Conservation (phyloP, 2,797 vertebrate species). For the Pseudopleuronectes americanus region DNA sequence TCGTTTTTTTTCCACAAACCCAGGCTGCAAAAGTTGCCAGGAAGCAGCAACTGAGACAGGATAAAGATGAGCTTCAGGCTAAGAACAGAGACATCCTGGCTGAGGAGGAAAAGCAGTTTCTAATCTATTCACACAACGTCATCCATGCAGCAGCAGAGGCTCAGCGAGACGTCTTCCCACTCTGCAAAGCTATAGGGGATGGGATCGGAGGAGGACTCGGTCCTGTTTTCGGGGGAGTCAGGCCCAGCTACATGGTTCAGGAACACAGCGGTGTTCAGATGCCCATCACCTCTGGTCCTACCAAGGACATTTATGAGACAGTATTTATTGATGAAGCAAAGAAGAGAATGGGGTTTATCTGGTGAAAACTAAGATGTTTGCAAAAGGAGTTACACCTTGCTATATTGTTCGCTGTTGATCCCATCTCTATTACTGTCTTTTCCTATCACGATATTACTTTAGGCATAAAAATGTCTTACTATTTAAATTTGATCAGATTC, state of each 20-base stretch:
- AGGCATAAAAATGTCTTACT: too few relatives aligned
- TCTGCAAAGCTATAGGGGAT: conserved; percentile 82
- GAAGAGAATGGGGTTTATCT: conserved; percentile 85
- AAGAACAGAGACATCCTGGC: conserved; percentile 69
- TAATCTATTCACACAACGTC: conserved; percentile 86
- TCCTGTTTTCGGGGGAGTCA: conserved; percentile 72
- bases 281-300: conserved; percentile 73
- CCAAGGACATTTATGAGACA: conserved; percentile 73
- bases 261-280: conserved; percentile 81
- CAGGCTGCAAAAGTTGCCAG: conserved; percentile 84
- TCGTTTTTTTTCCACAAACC: background rate
- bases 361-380: conserved; percentile 30
- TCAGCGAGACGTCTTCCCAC: conserved; percentile 82
- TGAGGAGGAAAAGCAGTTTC: conserved; percentile 87
- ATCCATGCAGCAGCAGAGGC: conserved; percentile 82
- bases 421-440: too few relatives aligned
- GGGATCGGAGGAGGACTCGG: conserved; percentile 74
- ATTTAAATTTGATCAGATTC: too few relatives aligned
- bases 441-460: too few relatives aligned
- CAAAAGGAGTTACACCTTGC: too few relatives aligned
- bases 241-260: conserved; percentile 81
- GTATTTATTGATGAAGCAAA: conserved; percentile 81
- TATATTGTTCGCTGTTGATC: too few relatives aligned
- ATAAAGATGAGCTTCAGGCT: conserved; percentile 73
- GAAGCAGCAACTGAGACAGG: conserved; percentile 72